Evolutionary conservation across 2,888 invertebrate species (phyloP), one percentile per base, ranked within the genome.

Genomic region (Leptinotarsa haldemani): DNA sequence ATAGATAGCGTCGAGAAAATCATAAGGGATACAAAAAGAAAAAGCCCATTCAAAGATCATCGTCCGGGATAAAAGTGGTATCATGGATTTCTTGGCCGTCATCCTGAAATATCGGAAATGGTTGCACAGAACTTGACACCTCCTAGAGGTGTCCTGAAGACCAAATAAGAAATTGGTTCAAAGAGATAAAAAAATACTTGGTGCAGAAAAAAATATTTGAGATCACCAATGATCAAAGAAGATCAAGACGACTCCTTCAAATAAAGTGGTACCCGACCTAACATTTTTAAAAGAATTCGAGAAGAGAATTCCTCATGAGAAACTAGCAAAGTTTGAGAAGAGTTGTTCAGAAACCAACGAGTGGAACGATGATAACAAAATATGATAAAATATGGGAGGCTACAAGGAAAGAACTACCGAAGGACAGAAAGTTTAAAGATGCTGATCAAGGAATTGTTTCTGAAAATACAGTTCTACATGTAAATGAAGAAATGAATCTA

Each of bases 111-210:
- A 20, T 69, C 25, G 13, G 30, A 25, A 46, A 66, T 69, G 50
- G 63, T 71, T 20, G 65, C 71, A 12, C 73, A 76, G 67, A 69
- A 68, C 65, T 68, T 76, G 18, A 74, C 71, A 16, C 40, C 65
- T 52, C 25, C 47, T 12, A 50, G 83, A 74, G 79, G 81, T 85
- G 20, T 83, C 82, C 82, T 25, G 82, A 84, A 79, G 73, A 78
- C 56, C 77, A 78, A 18, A 77, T 86, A 68, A 46, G 75, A 15
- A 68, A 73, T 56, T 86, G 86, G 85, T 85, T 84, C 76, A 50
- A 71, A 50, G 79, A 79, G 76, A 78, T 84, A 5, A 72, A 79
- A 72, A 69, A 66, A 4, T 84, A 84, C 77, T 77, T 85, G 66
- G 70, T 77, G 47, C 71, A 74, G 53, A 79, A 80, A 65, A 74